phyloP scores from a whole-genome alignment of 2,113 vertebrate genomes.

The Pristiophorus japonicus region DNA sequence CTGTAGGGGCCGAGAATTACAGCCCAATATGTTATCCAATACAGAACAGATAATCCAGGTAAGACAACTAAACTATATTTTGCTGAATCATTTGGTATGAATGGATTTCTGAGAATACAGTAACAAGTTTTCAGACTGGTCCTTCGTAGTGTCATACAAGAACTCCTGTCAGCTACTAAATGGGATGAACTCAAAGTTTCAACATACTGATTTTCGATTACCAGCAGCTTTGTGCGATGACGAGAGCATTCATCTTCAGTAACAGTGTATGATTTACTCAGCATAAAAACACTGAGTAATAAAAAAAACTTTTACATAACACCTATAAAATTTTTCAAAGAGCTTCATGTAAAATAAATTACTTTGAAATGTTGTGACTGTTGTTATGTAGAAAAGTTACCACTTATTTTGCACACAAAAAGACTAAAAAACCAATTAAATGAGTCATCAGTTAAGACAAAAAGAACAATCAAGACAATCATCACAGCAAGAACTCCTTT shows the following conservation, averaged over 20 bases:
- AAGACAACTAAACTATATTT: neutral
- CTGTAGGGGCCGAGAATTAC: no score
- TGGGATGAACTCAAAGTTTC: conserved; percentile 40
- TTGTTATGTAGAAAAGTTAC: neutral
- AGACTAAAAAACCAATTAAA: neutral
- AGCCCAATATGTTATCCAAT: neutral
- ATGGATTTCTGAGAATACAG: neutral
- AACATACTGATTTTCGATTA: conserved; percentile 46
- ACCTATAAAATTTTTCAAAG: neutral
- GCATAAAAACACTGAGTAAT: neutral
- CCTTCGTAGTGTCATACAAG: neutral
- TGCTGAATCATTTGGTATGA: neutral
- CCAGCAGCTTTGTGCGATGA: conserved; percentile 37
- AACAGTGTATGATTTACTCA: neutral
- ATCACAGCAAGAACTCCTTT: neutral
- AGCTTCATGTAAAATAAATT: neutral
- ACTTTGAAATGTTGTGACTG: neutral
- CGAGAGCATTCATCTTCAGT: conserved; percentile 2
- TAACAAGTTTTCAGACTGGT: neutral
- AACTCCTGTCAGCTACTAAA: conserved; percentile 23
- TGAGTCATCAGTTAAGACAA: neutral
- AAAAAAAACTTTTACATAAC: neutral
- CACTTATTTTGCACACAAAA: neutral
- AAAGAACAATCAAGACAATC: no score
- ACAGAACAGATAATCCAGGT: neutral